These are phyloP conservation scores for Poecilus cupreus DNA, from an alignment of 2,888 invertebrate genomes.

Conservation along the genomic window DNA sequence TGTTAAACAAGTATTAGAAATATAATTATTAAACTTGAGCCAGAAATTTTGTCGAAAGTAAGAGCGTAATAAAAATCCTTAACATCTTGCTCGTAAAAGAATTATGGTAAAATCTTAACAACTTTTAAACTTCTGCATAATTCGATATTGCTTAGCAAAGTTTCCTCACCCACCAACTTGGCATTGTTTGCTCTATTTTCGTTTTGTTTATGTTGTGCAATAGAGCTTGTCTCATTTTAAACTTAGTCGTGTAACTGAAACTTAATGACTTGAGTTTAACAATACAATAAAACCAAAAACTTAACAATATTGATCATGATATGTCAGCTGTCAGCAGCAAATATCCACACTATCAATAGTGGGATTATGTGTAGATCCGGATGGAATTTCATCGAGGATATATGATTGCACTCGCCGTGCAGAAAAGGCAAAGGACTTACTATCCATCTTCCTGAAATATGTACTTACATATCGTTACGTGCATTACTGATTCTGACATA, in stretches of 20 bases:
- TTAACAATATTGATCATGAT: too few species aligned
- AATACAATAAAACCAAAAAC: too few species aligned
- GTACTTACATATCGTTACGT: background rate
- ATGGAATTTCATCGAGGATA: background rate
- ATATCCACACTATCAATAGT: background rate
- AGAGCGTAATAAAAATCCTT: background rate
- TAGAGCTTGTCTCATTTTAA: conserved; percentile 5
- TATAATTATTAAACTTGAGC: too few species aligned
- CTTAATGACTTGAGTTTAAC: background rate
- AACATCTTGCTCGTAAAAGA: background rate
- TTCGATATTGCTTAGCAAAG: conserved; percentile 3
- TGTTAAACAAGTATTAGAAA: too few species aligned
- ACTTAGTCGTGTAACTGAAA: background rate
- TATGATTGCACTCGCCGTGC: background rate
- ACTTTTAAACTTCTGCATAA: background rate
- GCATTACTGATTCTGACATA: conserved; percentile 22
- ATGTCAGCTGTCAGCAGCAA: background rate
- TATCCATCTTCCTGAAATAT: conserved; percentile 11
- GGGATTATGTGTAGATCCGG: background rate
- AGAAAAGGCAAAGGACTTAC: background rate
- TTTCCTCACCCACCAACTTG: background rate
- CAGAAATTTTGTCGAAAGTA: background rate
- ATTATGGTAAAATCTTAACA: background rate
- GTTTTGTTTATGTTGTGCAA: background rate
- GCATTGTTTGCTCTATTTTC: background rate